Evolutionary conservation across 1,140 invertebrate genomes (phyloP).

Genomic region (Latrodectus geometricus): DNA sequence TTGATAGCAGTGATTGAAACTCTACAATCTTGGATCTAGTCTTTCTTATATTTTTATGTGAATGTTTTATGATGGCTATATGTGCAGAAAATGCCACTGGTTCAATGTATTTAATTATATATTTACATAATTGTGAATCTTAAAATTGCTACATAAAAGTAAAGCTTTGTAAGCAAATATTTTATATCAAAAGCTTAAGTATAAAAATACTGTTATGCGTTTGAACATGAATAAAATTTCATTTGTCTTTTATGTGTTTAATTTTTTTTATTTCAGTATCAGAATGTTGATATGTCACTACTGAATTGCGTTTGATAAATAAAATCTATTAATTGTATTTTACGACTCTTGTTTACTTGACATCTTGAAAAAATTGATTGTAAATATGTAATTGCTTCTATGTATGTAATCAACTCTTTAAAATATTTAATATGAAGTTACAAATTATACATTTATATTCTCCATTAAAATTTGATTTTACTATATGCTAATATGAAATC

Average conservation of each 20-base stretch:
- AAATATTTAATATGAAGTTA: too few relatives aligned
- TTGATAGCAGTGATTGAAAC: constrained; percentile 53
- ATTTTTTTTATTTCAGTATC: background rate
- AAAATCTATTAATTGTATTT: too few relatives aligned
- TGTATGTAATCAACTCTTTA: too few relatives aligned
- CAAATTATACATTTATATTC: too few relatives aligned
- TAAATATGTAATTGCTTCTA: too few relatives aligned
- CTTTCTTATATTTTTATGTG: constrained; percentile 13
- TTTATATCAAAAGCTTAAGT: constrained; percentile 27
- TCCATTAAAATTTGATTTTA: too few relatives aligned
- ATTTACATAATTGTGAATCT: constrained; percentile 8
- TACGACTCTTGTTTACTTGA: too few relatives aligned
- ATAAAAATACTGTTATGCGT: constrained; percentile 28
- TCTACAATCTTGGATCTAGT: constrained; percentile 59
- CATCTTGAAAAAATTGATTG: too few relatives aligned
- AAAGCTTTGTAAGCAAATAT: constrained; percentile 33
- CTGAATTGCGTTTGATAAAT: too few relatives aligned
- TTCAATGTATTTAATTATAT: constrained; percentile 9
- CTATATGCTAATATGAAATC: too few relatives aligned
- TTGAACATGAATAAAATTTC: constrained; percentile 48
- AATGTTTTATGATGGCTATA: constrained; percentile 37
- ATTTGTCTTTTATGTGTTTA: constrained; percentile 22
- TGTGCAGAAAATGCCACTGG: constrained; percentile 30
- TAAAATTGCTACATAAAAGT: background rate
- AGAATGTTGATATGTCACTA: too few relatives aligned